Percentiles rank a stretch among this genome's conserved stretches.
phyloP scores from a whole-genome alignment of 2,113 vertebrate species.

The Callipepla squamata region DNA sequence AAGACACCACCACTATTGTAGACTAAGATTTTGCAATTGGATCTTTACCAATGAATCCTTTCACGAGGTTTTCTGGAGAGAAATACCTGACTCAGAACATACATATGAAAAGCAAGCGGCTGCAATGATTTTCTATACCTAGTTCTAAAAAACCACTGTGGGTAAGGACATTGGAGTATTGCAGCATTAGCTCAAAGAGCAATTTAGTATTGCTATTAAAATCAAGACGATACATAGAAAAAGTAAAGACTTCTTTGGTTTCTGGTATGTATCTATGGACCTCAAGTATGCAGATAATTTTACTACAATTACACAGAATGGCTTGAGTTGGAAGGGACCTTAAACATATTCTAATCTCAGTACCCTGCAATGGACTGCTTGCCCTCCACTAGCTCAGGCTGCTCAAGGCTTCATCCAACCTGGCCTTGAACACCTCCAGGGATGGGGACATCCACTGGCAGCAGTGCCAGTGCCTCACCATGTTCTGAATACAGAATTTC shows the following conservation, averaged over 20 bases:
- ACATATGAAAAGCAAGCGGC: not conserved
- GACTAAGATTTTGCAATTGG: not conserved
- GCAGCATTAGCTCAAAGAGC: conserved; percentile 12
- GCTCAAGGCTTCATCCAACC: no score
- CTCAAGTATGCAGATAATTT: not conserved
- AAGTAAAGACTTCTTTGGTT: not conserved
- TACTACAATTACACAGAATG: not conserved
- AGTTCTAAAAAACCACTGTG: not conserved
- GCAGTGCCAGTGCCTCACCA: no score
- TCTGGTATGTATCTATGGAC: not conserved
- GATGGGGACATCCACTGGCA: no score
- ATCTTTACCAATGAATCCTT: not conserved
- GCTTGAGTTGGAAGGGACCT: no score
- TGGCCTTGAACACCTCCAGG: no score
- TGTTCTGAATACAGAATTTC: no score
- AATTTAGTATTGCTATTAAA: conserved; percentile 3
- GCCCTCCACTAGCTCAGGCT: no score
- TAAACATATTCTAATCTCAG: no score
- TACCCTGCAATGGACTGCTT: no score
- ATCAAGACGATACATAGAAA: not conserved
- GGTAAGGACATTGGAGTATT: not conserved
- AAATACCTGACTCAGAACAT: not conserved
- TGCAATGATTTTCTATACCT: not conserved
- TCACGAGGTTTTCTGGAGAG: not conserved
- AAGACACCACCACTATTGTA: not conserved